Evolutionary conservation across 2,113 vertebrate genomes (phyloP).

Genomic region (Lagenorhynchus albirostris): DNA sequence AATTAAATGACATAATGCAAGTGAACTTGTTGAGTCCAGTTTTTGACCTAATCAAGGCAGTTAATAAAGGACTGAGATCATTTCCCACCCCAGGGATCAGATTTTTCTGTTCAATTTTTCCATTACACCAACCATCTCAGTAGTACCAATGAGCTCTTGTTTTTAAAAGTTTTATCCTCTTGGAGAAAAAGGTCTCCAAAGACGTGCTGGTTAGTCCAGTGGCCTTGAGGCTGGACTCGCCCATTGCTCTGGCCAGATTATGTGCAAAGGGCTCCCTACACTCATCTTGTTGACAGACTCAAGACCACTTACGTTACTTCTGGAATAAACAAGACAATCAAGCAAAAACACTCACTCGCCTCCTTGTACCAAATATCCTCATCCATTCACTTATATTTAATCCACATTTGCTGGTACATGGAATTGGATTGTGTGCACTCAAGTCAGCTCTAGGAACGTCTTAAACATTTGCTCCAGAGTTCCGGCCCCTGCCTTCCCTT

Average conservation of each 20-base stretch:
- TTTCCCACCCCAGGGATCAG: not conserved
- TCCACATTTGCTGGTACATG: rapidly evolving
- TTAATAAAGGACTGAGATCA: not conserved
- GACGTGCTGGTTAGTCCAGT: not conserved
- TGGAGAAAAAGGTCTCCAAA: not conserved
- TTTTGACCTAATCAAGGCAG: not conserved
- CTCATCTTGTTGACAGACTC: not conserved
- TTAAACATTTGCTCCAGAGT: not conserved
- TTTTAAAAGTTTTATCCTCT: not conserved
- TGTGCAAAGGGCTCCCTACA: not conserved
- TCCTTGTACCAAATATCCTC: not conserved
- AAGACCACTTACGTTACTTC: not conserved
- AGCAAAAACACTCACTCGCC: not conserved
- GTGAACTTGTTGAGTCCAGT: not conserved
- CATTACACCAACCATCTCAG: not conserved
- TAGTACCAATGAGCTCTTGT: not conserved
- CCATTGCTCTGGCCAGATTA: not conserved
- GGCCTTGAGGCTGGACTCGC: not conserved
- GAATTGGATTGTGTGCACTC: rapidly evolving
- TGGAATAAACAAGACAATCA: not conserved
- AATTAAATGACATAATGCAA: not conserved
- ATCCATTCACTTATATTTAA: not conserved
- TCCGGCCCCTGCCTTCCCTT: not conserved
- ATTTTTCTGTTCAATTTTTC: not conserved
- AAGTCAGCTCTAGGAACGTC: not conserved